Conservation (phyloP, 2,888 invertebrate species). For the Acrobasis repandana region DNA sequence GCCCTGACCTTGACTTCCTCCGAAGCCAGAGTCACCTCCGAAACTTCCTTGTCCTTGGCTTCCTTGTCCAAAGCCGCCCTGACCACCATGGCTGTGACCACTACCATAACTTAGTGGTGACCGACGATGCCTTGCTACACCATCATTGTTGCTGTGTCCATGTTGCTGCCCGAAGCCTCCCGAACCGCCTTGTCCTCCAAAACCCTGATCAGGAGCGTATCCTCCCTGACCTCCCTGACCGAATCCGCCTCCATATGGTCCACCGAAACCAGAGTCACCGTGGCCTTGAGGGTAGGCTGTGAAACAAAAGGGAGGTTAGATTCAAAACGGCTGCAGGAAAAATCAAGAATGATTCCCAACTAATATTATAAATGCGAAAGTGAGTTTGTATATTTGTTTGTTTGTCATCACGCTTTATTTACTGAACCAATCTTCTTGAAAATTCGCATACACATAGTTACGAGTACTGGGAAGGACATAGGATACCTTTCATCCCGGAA, state of each 20-base stretch:
- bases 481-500: too few relatives aligned
- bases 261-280: conserved; percentile 5
- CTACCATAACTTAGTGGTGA: background rate
- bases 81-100: background rate
- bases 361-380: too few relatives aligned
- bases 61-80: background rate
- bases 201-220: background rate
- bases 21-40: conserved; percentile 30
- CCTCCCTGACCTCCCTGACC: conserved; percentile 1
- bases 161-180: conserved; percentile 1
- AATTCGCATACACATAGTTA: too few relatives aligned
- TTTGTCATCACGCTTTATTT: too few relatives aligned
- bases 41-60: conserved; percentile 32
- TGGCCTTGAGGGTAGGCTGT: conserved; percentile 4
- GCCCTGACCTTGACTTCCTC: conserved; percentile 17
- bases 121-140: conserved; percentile 17
- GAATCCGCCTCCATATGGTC: conserved; percentile 1
- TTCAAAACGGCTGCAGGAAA: too few relatives aligned
- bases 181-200: conserved; percentile 3
- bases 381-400: too few relatives aligned
- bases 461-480: too few relatives aligned
- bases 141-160: conserved; percentile 31
- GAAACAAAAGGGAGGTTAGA: background rate
- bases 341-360: too few relatives aligned
- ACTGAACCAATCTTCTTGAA: too few relatives aligned